Conservation (phyloP, 1,140 invertebrate species). For the Cydia pomonella region DNA sequence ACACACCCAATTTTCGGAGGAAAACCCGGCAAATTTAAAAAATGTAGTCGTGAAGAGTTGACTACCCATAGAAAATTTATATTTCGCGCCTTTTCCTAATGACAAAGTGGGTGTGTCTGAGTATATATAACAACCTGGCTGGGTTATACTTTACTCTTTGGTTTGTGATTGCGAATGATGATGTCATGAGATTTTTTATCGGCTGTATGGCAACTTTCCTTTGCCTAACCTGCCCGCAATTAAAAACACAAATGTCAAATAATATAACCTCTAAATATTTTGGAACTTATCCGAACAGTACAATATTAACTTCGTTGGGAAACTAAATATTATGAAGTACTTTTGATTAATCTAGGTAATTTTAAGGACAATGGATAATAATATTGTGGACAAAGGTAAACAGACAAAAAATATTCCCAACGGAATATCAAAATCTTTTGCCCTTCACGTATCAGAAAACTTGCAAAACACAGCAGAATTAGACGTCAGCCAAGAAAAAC, state of each 20-base stretch:
- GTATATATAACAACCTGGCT: no score
- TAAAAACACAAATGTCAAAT: neutral
- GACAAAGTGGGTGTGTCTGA: no score
- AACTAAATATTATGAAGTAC: constrained; percentile 5
- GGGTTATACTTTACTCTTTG: no score
- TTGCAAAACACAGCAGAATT: constrained; percentile 51
- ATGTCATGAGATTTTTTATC: no score
- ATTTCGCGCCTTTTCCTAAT: no score
- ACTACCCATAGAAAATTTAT: no score
- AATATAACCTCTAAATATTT: neutral
- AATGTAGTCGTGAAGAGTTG: no score
- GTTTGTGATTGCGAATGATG: no score
- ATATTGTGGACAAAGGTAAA: neutral
- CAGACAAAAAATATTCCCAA: neutral
- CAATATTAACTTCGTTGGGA: neutral
- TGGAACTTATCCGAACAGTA: neutral
- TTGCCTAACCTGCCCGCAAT: neutral
- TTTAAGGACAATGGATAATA: neutral
- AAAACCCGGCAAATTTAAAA: no score
- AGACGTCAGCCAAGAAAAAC: constrained; percentile 56
- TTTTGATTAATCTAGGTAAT: neutral
- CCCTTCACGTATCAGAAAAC: neutral
- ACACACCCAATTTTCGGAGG: no score
- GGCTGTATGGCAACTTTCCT: neutral
- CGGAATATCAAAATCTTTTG: neutral